Percentiles rank a stretch among this genome's conserved stretches.
These are phyloP conservation scores for Nematopogon swammerdamellus DNA, from an alignment of 2,888 invertebrate genomes.

Conservation along the genomic window DNA sequence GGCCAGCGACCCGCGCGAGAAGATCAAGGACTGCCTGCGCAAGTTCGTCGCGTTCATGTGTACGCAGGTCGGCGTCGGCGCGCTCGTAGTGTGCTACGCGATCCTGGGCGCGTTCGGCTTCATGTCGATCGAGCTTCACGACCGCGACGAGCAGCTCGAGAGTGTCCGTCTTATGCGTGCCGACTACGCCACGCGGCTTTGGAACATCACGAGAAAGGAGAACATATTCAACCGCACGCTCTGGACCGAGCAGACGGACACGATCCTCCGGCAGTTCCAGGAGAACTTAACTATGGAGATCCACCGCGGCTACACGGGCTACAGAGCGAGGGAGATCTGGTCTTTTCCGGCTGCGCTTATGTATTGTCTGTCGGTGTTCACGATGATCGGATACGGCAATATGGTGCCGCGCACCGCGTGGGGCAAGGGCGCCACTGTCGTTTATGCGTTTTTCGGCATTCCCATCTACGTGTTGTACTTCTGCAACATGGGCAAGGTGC, in stretches of 20 bases:
- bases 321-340: conserved; percentile 71
- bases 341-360: conserved; percentile 84
- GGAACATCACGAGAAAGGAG: conserved; percentile 63
- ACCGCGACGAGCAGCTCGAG: conserved; percentile 44
- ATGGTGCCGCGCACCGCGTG: conserved; percentile 77
- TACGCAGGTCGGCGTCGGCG: conserved; percentile 88
- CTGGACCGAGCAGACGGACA: conserved; percentile 61
- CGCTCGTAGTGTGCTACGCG: conserved; percentile 82
- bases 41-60: conserved; percentile 90
- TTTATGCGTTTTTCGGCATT: conserved; percentile 85
- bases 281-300: conserved; percentile 62
- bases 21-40: conserved; percentile 80
- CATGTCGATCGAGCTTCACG: conserved; percentile 70
- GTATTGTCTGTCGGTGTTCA: conserved; percentile 85
- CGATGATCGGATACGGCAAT: conserved; percentile 91
- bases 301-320: conserved; percentile 71
- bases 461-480: conserved; percentile 85
- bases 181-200: conserved; percentile 62
- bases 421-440: conserved; percentile 81
- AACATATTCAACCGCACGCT: conserved; percentile 67
- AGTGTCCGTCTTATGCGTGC: conserved; percentile 50
- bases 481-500: conserved; percentile 83
- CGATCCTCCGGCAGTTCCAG: conserved; percentile 64
- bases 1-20: conserved; percentile 67
- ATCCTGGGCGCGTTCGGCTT: conserved; percentile 82